Conservation (phyloP, 2,888 invertebrate genomes). For the Xestia ashworthii region DNA sequence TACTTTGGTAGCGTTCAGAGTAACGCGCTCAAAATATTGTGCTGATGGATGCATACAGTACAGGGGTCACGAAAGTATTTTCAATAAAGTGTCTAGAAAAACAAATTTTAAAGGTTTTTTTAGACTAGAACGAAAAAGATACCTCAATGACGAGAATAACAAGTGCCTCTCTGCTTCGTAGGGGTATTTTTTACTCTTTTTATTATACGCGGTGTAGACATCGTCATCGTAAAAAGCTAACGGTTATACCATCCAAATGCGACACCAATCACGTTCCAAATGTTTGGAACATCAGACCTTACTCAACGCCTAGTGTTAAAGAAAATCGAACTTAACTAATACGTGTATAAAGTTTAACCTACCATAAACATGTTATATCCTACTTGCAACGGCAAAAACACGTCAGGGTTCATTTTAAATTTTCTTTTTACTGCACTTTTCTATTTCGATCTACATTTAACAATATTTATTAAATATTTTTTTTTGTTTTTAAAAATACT, state of each 20-base stretch:
- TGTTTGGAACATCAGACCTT: not conserved
- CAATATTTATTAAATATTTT: not conserved
- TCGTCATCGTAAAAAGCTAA: too few relatives aligned
- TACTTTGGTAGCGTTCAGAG: not conserved
- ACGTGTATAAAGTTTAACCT: constrained; percentile 5
- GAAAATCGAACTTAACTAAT: not conserved
- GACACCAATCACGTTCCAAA: too few relatives aligned
- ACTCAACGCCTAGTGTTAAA: not conserved
- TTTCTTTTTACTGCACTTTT: not conserved
- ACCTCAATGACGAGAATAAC: too few relatives aligned
- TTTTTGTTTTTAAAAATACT: not conserved
- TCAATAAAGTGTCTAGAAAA: not conserved
- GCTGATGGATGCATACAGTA: not conserved
- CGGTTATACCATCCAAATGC: too few relatives aligned
- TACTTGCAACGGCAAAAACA: constrained; percentile 31
- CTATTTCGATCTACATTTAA: not conserved
- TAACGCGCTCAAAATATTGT: not conserved
- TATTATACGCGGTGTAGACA: too few relatives aligned
- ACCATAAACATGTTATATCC: constrained; percentile 43
- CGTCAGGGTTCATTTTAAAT: constrained; percentile 37
- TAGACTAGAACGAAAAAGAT: too few relatives aligned
- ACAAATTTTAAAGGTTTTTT: not conserved
- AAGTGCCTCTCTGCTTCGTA: too few relatives aligned
- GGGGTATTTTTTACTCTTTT: too few relatives aligned
- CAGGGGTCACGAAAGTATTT: not conserved